Evolutionary conservation across 2,888 invertebrate genomes (phyloP), one percentile per base, ranked within the genome.

Genomic region (Megalurothrips usitatus): DNA sequence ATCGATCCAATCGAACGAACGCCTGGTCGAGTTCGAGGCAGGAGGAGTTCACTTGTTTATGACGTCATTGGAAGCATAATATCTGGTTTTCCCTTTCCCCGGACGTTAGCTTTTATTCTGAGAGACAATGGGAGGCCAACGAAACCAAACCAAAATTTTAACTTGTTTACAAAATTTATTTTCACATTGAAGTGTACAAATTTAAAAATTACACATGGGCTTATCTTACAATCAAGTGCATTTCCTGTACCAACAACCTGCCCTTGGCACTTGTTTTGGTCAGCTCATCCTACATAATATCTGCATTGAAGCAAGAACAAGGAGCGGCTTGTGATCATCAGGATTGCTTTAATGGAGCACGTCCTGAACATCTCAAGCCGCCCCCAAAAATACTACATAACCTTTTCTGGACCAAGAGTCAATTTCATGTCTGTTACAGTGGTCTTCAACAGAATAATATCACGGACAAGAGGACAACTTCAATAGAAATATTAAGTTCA

Each of bases 161-260:
- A 75, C 68, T 75, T 75, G 68, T 75, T 75, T 75, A 75, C 68
- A 75, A 75, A 75, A 75, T 75, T 75, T 75, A 75, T 75, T 75
- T 75, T 75, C 23, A 75, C 68, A 75, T 75, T 75, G 68, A 75
- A 75, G 68, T 75, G 68, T 75, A 75, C 68, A 75, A 75, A 75
- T 75, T 75, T 75, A 75, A 75, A 75, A 75, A 75, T 75, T 75
- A 75, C 26, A 75, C 68, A 75, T 75, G 68, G 68, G 68, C 68
- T 75, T 75, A 75, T 75, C 68, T 75, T 75, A 75, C 68, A 75
- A 75, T 75, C 68, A 75, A 75, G 68, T 75, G 68, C 68, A 75
- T 75, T 75, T 75, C 26, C 68, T 75, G 68, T 75, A 75, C 68
- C 68, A 75, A 75, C 68, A 75, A 75, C 68, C 68, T 75, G 68